Base-by-base conservation (phyloP, 2,113 vertebrate species). In the Camarhynchus parvulus region DNA sequence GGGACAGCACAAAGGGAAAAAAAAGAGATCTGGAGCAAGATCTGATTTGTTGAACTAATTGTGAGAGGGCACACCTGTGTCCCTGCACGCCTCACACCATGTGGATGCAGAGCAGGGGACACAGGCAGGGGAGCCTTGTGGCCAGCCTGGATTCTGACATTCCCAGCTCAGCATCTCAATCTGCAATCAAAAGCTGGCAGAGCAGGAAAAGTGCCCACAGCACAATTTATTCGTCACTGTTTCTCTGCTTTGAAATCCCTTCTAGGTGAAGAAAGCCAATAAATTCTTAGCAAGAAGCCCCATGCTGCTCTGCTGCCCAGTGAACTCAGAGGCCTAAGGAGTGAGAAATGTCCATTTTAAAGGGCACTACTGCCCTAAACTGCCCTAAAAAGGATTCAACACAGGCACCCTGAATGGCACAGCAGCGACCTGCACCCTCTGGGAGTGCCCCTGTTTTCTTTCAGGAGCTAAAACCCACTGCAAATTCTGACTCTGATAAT, bases 141-240 rank as follows among this genome's bases (percentile, higher is more conserved):
- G 58, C 41, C 85, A 39, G 39, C 44, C 16, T 83, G 62, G 39
- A 13, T 21, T 58, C 19, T 9, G 11, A 30, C 41, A 19, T 17
- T 69, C 63, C 44, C 86, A 86, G 59, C 49, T 49, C 79, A 89
- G 59, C 63, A 69, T 35, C 33, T 41, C 20, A 55, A 50, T 10
- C 66, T 27, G 47, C 15, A 41, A 4, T 11, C 78, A 41, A 74
- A 91, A 42, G 9, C 44, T 39, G 41, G 5, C 37, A 74, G 23
- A 94, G 56, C 0, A 50, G 47, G 35, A 41, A 42, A 76, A 77
- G 31, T 3, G 19, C 25, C 41, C 25, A 55, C 11, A 52, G 7
- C 0, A 2, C 5, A 4, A 37, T n/a, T 42, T 22, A 5, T 25
- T 62, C 33, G 56, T 39, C 18, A 8, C 4, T 5, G 0, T 1